Conservation (phyloP, 2,888 invertebrate species). For the Lepeophtheirus nordmannii region DNA sequence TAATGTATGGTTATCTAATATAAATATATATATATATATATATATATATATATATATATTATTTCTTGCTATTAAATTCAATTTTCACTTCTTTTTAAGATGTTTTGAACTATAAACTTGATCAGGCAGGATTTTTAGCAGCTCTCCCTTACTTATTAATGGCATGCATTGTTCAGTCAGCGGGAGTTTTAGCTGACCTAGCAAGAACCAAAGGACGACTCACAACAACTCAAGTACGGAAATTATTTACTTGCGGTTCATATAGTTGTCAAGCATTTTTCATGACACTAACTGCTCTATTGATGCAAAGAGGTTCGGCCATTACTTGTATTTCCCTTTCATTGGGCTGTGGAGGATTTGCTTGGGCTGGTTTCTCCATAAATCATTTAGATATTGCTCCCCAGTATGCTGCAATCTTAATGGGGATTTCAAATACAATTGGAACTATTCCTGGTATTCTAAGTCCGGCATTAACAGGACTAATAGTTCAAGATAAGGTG, state of each 20-base stretch:
- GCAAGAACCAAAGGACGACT: conserved; percentile 47
- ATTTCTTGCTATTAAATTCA: too few species aligned
- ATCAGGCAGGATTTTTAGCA: conserved; percentile 63
- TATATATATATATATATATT: too few species aligned
- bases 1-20: conserved; percentile 9
- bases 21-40: too few species aligned
- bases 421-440: conserved; percentile 79
- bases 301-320: conserved; percentile 49
- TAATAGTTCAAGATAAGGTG: conserved; percentile 57
- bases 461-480: conserved; percentile 66
- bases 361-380: conserved; percentile 72
- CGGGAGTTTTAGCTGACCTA: conserved; percentile 70
- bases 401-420: conserved; percentile 72
- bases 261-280: conserved; percentile 67
- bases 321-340: conserved; percentile 71
- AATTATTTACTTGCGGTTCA: conserved; percentile 55
- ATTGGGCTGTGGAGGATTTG: conserved; percentile 76
- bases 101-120: conserved; percentile 46
- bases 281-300: conserved; percentile 64
- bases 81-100: conserved; percentile 24
- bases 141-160: conserved; percentile 77
- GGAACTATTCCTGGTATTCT: conserved; percentile 80
- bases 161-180: conserved; percentile 60
- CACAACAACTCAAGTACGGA: conserved; percentile 51
- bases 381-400: conserved; percentile 77